phyloP scores from a whole-genome alignment of 2,797 vertebrate genomes.

The Cryptoprocta ferox region DNA sequence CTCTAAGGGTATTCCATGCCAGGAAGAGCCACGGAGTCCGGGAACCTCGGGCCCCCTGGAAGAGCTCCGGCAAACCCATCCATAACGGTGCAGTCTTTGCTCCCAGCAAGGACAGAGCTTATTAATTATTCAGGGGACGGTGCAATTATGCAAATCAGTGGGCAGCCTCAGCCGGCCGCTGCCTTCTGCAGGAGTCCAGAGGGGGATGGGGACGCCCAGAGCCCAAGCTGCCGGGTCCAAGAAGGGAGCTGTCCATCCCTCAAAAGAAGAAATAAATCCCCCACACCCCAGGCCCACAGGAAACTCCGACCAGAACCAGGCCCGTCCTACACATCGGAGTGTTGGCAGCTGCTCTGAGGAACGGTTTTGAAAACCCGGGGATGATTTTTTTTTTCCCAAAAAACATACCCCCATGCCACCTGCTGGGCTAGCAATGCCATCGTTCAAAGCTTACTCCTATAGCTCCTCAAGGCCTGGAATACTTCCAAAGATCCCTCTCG shows the following conservation, averaged over 20 bases:
- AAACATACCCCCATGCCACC: neutral
- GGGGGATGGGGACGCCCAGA: constrained; percentile 42
- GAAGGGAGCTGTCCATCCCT: neutral
- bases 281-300: neutral
- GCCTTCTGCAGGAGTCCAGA: constrained; percentile 50
- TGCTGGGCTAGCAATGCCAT: neutral
- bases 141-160: constrained; percentile 82
- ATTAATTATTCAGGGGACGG: constrained; percentile 84
- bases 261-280: neutral
- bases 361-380: neutral
- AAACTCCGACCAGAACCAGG: neutral
- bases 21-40: neutral
- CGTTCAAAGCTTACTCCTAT: neutral
- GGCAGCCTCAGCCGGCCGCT: constrained; percentile 56
- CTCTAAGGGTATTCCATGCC: constrained; percentile 26
- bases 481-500: constrained; percentile 12
- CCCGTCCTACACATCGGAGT: neutral
- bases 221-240: neutral
- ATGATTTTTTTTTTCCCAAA: constrained; percentile 3
- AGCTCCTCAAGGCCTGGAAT: constrained; percentile 13
- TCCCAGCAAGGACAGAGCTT: constrained; percentile 83
- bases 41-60: constrained; percentile 35
- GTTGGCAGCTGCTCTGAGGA: neutral
- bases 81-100: constrained; percentile 78
- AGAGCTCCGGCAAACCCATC: constrained; percentile 67